Evolutionary conservation across 2,113 vertebrate species (phyloP), one percentile per base, ranked within the genome.

Genomic region (Grantiella picta): DNA sequence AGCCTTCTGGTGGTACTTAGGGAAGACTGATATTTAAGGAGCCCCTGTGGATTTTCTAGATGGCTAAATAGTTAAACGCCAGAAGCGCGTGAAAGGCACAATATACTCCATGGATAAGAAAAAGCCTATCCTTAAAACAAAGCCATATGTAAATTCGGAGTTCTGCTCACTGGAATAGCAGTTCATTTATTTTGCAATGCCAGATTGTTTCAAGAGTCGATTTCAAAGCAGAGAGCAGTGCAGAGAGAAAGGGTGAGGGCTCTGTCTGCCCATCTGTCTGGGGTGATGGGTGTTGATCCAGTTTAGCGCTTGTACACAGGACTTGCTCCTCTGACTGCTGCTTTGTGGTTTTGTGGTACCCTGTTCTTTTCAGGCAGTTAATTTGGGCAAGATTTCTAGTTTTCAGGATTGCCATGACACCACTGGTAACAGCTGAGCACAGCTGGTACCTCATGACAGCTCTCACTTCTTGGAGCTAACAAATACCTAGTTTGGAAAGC

Each of bases 181-280:
- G 73, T 85, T 95, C 78, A 66, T 91, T 96, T 96, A 87, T 96
- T 72, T 95, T 94, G 93, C 72, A 57, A 25, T 95, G 91, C 69
- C 24, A 42, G 44, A 56, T 68, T 66, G 28, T 86, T 96, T 95
- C 59, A 78, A 76, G 88, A 90, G 76, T 21, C 0, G 4, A 66
- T 95, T 96, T 82, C 56, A 90, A 65, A 89, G 71, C 10, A 87
- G 72, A 91, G 85, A 44, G 63, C 68, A 86, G 59, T 9, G n/a
- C 36, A 29, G n/a, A 75, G 65, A 60, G 31, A 68, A 36, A 40
- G 53, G 9, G 9, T 42, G 21, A 50, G 18, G 36, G 47, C 45
- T 94, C 42, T 84, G 60, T n/a, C 31, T 90, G 72, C 78, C 40
- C 19, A 14, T n/a, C 47, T 11, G 33, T 69, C 28, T 61, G 56